Evolutionary conservation across 2,797 vertebrate genomes (phyloP).

Genomic region (Chlorospingus semifuscus): DNA sequence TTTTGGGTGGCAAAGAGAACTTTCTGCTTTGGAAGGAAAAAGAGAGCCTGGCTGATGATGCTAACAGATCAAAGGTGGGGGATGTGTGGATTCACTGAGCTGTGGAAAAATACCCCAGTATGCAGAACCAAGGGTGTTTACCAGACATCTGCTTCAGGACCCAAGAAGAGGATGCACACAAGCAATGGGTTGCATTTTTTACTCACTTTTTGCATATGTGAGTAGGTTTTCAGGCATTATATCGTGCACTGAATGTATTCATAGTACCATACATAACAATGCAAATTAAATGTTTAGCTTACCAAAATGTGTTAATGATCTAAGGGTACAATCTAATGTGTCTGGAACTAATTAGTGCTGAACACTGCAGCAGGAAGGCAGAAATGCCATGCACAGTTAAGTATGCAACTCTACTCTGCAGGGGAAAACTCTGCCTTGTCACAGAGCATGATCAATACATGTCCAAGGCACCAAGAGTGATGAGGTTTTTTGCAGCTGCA

Average conservation of each 20-base stretch:
- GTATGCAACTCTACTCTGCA: not conserved
- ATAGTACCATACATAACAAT: not conserved
- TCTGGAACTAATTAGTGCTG: not conserved
- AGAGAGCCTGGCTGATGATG: not conserved
- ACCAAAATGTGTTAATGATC: not conserved
- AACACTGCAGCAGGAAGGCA: not conserved
- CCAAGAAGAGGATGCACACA: not conserved
- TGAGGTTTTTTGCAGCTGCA: not conserved
- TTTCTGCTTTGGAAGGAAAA: not conserved
- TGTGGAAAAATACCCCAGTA: not conserved
- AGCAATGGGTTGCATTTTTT: not conserved
- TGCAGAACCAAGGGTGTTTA: not conserved
- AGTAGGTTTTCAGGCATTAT: not conserved
- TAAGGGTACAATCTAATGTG: not conserved
- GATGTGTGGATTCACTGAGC: rapidly evolving
- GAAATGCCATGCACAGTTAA: not conserved
- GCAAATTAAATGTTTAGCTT: not conserved
- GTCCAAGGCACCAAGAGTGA: not conserved
- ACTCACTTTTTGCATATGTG: not conserved
- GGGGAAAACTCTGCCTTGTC: not conserved
- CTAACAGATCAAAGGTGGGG: not conserved
- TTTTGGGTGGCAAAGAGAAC: not conserved
- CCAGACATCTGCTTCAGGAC: not conserved
- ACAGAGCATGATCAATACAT: not conserved
- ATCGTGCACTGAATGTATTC: not conserved